These are phyloP conservation scores for Gadus chalcogrammus DNA, from an alignment of 2,113 vertebrate genomes.

Conservation along the genomic window DNA sequence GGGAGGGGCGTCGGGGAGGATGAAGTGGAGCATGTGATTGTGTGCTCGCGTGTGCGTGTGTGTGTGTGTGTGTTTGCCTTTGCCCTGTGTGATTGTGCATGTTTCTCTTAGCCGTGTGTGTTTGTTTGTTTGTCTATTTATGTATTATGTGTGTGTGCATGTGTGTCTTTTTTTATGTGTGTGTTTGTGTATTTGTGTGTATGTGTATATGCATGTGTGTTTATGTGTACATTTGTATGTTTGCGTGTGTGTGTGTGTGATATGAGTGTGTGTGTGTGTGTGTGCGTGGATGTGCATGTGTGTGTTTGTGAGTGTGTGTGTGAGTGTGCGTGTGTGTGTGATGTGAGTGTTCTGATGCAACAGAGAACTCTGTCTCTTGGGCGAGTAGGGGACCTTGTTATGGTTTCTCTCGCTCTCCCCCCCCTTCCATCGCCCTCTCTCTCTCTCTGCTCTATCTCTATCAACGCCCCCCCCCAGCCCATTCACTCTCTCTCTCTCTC, in stretches of 20 bases:
- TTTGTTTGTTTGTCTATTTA: slow-evolving; percentile 16
- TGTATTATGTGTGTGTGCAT: slow-evolving; percentile 30
- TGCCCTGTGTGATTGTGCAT: slow-evolving; percentile 12
- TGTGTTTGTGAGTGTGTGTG: slow-evolving; percentile 40
- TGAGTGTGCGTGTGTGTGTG: slow-evolving; percentile 22
- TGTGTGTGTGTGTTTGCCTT: slow-evolving; percentile 16
- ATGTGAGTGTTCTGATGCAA: slow-evolving; percentile 76
- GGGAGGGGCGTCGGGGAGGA: slow-evolving; percentile 48
- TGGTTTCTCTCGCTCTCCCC: slow-evolving; percentile 58
- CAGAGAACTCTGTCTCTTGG: slow-evolving; percentile 70
- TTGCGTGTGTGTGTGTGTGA: slow-evolving; percentile 14
- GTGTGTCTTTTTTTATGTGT: slow-evolving; percentile 60
- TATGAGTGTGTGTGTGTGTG: slow-evolving; percentile 22
- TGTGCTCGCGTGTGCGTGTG: slow-evolving; percentile 15
- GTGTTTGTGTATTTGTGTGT: slow-evolving; percentile 27
- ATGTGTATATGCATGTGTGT: slow-evolving; percentile 30
- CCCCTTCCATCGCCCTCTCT: too few species aligned
- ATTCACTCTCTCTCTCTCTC: too few species aligned
- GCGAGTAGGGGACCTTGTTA: slow-evolving; percentile 72
- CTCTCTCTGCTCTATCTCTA: too few species aligned
- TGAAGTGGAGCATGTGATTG: slow-evolving; percentile 78
- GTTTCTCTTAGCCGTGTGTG: slow-evolving; percentile 25
- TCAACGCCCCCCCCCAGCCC: too few species aligned
- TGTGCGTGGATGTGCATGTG: slow-evolving; percentile 33
- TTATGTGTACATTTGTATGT: slow-evolving; percentile 13